Evolutionary conservation across 2,113 vertebrate species (phyloP).

Genomic region (Corydoras sp.): DNA sequence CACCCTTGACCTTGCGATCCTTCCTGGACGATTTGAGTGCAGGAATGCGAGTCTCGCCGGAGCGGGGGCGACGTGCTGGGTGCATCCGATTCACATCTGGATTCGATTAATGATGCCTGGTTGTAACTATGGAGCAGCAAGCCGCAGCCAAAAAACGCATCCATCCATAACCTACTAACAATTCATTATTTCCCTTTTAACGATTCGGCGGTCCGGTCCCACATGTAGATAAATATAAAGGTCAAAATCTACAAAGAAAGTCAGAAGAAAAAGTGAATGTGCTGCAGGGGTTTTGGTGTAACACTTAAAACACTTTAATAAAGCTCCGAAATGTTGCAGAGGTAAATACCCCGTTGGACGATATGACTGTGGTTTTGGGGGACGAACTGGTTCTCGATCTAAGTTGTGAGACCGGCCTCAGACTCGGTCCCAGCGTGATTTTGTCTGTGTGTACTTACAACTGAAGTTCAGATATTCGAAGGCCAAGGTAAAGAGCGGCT

Average conservation of each 20-base stretch:
- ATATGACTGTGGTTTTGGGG: no score
- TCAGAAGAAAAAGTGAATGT: no score
- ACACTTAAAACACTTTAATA: no score
- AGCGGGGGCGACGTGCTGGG: constrained; percentile 40
- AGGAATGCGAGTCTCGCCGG: constrained; percentile 49
- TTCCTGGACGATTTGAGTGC: constrained; percentile 45
- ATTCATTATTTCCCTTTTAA: constrained; percentile 16
- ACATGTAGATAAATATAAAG: no score
- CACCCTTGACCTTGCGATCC: constrained; percentile 43
- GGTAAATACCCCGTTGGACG: neutral
- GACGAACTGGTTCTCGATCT: constrained; percentile 12
- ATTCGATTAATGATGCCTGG: constrained; percentile 36
- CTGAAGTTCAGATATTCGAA: constrained; percentile 24
- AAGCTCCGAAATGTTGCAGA: no score
- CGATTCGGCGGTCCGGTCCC: neutral
- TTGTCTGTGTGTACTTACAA: constrained; percentile 26
- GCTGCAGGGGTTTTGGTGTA: no score
- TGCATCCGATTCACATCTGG: constrained; percentile 48
- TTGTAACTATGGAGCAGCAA: constrained; percentile 14
- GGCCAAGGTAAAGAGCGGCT: constrained; percentile 46
- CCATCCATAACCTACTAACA: constrained; percentile 17
- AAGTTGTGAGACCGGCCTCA: constrained; percentile 7
- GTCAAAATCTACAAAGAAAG: no score
- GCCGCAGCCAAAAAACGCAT: constrained; percentile 22
- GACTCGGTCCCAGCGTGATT: constrained; percentile 39